These are phyloP conservation scores for Drosophila anomelani DNA, from an alignment of 2,888 invertebrate species.

Conservation along the genomic window DNA sequence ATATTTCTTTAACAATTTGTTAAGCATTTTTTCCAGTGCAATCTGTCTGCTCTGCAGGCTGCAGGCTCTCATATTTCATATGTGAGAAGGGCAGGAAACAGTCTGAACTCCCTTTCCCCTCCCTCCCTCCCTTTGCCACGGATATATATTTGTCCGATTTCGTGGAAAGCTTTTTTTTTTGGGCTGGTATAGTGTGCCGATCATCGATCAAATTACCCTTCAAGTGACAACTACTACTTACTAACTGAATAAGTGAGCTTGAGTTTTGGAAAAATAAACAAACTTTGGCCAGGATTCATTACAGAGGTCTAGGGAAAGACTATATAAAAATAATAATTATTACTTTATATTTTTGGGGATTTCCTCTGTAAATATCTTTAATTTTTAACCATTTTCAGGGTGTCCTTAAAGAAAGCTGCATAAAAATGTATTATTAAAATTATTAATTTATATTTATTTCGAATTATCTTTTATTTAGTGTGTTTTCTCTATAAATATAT, in stretches of 20 bases:
- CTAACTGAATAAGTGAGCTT: neutral
- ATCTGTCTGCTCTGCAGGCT: neutral
- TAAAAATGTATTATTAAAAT: too few relatives aligned
- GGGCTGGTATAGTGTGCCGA: constrained; percentile 5
- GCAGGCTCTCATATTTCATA: constrained; percentile 67
- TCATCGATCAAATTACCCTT: constrained; percentile 19
- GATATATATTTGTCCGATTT: constrained; percentile 30
- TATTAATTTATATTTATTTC: too few relatives aligned
- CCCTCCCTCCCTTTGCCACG: neutral
- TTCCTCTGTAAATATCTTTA: neutral
- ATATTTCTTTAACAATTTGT: neutral
- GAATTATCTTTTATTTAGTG: too few relatives aligned
- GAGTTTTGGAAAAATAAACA: neutral
- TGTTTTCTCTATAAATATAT: too few relatives aligned
- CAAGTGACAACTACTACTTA: neutral
- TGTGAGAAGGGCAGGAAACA: constrained; percentile 48
- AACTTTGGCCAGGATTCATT: neutral
- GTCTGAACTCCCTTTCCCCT: neutral
- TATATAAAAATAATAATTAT: neutral
- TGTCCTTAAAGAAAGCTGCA: too few relatives aligned
- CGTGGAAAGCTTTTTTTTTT: constrained; percentile 45
- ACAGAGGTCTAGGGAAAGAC: neutral
- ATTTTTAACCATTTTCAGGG: neutral
- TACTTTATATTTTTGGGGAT: neutral
- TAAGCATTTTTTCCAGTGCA: constrained; percentile 11